These are phyloP conservation scores for Polydesmus complanatus DNA, from an alignment of 2,888 invertebrate genomes.

Conservation along the genomic window DNA sequence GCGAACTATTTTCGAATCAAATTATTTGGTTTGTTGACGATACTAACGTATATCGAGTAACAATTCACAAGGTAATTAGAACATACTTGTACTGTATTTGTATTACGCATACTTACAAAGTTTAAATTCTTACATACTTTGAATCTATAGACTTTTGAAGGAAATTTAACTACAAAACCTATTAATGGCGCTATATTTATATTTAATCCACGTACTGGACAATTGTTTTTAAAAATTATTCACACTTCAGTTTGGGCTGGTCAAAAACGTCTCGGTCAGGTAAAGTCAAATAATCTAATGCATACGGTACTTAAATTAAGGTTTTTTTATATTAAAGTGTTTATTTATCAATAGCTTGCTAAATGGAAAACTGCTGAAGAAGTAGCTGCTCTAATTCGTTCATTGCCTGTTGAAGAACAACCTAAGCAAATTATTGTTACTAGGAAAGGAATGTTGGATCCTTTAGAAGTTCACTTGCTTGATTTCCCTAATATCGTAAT, in stretches of 20 bases:
- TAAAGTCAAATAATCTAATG: conserved; percentile 39
- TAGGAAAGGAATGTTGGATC: conserved; percentile 99
- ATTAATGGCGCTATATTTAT: conserved; percentile 99
- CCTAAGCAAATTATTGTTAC: conserved; percentile 99
- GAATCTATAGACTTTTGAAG: conserved; percentile 89
- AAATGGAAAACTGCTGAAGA: conserved; percentile 99
- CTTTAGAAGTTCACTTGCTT: conserved; percentile 95
- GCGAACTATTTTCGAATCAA: conserved; percentile 98
- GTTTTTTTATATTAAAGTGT: conserved; percentile 6
- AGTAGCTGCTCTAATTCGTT: conserved; percentile 97
- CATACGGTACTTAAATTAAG: not conserved
- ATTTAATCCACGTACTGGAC: conserved; percentile 97
- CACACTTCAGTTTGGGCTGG: conserved; percentile 99
- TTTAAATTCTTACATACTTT: not conserved
- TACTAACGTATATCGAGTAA: conserved; percentile 97
- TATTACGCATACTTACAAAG: not conserved
- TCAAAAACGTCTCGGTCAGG: conserved; percentile 94
- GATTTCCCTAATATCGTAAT: conserved; percentile 99
- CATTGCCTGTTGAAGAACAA: conserved; percentile 97
- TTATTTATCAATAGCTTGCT: conserved; percentile 46
- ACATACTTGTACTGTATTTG: too few species aligned
- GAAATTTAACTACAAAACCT: conserved; percentile 96
- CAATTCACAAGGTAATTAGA: conserved; percentile 78
- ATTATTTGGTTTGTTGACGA: conserved; percentile 99
- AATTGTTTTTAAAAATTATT: conserved; percentile 97